Base-by-base conservation (phyloP, 2,888 invertebrate species). In the Congeria kusceri region DNA sequence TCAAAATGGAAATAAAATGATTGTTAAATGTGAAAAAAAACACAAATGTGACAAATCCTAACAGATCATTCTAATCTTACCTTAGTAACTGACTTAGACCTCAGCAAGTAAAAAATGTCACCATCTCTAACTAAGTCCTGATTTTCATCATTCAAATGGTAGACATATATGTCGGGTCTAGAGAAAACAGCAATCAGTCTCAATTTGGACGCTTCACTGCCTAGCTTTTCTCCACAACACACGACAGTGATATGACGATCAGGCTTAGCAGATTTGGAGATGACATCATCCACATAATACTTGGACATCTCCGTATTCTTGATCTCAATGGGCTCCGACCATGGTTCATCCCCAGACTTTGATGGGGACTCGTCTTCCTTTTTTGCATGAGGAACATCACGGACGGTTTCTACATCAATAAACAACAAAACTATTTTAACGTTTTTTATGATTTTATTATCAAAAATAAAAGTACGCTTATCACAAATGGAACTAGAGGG, bases 221-320 rank as follows among this genome's bases (percentile, higher is more conserved):
- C 78, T 0, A 82, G 58, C 18, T 69, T 57, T 28, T 78, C 63
- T n/a, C 82, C 82, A 59, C 64, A 69, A 46, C 76, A 73, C 25
- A 72, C 68, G 18, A 82, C 66, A 53, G 68, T 72, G 58, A 62
- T 56, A 20, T 28, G 64, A 49, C 39, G 3, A 39, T 39, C 15
- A 15, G 9, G 3, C 9, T 39, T 15, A 3, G 57, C 64, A 32
- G 29, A 25, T 18, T 47, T 58, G 2, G n/a, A 23, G 5, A 44
- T 56, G 25, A 72, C 32, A 28, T 27, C 25, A 3, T 66, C 56
- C 49, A 73, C 59, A 47, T 39, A 15, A 3, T 15, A 7, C 32
- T 39, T 49, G 20, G 73, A 73, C 0, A 49, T 13, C 0, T 47
- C 53, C 11, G 28, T 53, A 7, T 58, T 27, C 1, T 3, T 47